Conservation (phyloP, 2,888 invertebrate genomes). For the Epistrophella euchroma region DNA sequence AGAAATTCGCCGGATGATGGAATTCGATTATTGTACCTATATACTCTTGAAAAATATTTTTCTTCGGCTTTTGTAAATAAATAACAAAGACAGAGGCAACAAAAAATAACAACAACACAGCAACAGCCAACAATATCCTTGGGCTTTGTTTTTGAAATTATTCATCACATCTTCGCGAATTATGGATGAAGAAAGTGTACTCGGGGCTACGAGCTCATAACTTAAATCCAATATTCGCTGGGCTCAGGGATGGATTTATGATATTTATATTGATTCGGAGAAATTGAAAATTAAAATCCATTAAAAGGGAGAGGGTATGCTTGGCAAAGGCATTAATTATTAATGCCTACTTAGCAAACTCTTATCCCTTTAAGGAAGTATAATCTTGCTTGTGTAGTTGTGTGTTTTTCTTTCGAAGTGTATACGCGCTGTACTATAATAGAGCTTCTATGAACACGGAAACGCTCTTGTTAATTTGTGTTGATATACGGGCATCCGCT, state of each 20-base stretch:
- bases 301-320: constrained; percentile 22
- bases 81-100: not conserved
- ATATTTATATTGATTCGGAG: constrained; percentile 65
- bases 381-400: not conserved
- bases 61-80: constrained; percentile 30
- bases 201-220: constrained; percentile 40
- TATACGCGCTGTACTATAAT: not conserved
- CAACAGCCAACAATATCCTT: constrained; percentile 28
- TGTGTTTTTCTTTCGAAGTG: not conserved
- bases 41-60: constrained; percentile 46
- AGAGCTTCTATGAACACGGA: not conserved
- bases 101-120: constrained; percentile 29
- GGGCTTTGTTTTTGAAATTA: constrained; percentile 52
- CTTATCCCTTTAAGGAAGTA: not conserved
- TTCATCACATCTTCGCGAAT: constrained; percentile 54
- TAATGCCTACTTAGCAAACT: constrained; percentile 21
- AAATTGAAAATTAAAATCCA: constrained; percentile 69
- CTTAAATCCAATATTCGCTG: constrained; percentile 37
- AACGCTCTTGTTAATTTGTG: not conserved
- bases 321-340: constrained; percentile 34
- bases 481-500: constrained; percentile 5
- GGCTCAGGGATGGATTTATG: constrained; percentile 32
- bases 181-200: constrained; percentile 41
- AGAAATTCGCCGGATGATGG: constrained; percentile 71
- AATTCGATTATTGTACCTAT: constrained; percentile 73